Evolutionary conservation across 2,797 vertebrate species (phyloP).

Genomic region (Megaceryle alcyon): DNA sequence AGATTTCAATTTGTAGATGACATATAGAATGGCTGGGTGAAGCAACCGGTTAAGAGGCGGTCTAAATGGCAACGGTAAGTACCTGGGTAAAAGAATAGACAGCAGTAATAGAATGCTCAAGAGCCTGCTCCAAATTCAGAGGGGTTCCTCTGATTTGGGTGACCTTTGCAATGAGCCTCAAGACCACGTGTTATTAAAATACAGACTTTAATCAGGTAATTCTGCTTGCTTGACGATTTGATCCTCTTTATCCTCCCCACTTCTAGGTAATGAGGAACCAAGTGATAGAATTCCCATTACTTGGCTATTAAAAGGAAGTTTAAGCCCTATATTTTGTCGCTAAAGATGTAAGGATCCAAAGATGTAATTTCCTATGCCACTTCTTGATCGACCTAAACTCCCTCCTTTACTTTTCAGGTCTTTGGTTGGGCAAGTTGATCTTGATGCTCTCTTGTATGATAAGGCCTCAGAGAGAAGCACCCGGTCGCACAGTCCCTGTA

Average conservation of each 20-base stretch:
- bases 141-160: neutral
- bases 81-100: neutral
- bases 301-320: neutral
- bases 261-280: neutral
- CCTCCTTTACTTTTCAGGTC: slow-evolving; percentile 36
- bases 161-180: neutral
- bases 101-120: neutral
- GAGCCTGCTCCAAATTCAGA: neutral
- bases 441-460: slow-evolving; percentile 41
- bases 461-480: slow-evolving; percentile 34
- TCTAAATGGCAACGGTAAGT: neutral
- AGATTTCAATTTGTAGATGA: neutral
- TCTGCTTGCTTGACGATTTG: neutral
- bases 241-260: neutral
- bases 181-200: neutral
- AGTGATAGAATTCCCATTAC: neutral
- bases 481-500: neutral
- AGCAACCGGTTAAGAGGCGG: neutral
- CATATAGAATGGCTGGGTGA: neutral
- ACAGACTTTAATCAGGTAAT: neutral
- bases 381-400: slow-evolving; percentile 55
- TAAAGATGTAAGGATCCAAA: neutral
- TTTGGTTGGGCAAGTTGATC: slow-evolving; percentile 68
- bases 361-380: neutral
- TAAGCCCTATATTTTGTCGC: neutral